Conservation (phyloP, 2,113 vertebrate genomes). For the Clarias macrocephalus region DNA sequence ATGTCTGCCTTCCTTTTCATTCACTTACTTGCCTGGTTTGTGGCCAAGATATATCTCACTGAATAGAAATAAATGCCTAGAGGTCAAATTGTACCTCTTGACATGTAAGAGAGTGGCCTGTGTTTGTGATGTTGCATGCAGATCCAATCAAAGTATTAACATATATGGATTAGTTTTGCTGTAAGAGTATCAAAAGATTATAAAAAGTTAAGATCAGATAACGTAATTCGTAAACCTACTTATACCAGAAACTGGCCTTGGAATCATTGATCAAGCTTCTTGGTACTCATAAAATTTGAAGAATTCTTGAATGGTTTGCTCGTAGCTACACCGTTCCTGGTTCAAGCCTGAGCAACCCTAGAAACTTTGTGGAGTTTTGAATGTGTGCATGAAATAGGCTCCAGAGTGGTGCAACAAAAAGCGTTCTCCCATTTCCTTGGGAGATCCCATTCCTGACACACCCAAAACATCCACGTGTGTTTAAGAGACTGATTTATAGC, state of each 20-base stretch:
- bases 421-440: not conserved
- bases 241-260: not conserved
- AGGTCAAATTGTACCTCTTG: conserved; percentile 29
- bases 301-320: not conserved
- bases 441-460: not conserved
- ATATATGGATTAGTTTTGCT: not conserved
- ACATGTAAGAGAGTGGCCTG: not conserved
- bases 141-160: not conserved
- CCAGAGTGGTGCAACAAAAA: not conserved
- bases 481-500: not conserved
- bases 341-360: not conserved
- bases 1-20: conserved; percentile 9
- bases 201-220: not conserved
- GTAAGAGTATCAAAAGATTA: not conserved
- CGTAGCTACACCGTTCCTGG: not conserved
- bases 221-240: not conserved
- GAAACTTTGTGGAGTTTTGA: not conserved
- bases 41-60: conserved; percentile 19
- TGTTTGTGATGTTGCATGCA: not conserved
- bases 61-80: conserved; percentile 21
- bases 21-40: conserved; percentile 24
- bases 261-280: not conserved
- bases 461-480: not conserved
- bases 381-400: not conserved
- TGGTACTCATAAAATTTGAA: not conserved